Evolutionary conservation across 2,797 vertebrate genomes (phyloP).

Genomic region (Sternotherus odoratus): DNA sequence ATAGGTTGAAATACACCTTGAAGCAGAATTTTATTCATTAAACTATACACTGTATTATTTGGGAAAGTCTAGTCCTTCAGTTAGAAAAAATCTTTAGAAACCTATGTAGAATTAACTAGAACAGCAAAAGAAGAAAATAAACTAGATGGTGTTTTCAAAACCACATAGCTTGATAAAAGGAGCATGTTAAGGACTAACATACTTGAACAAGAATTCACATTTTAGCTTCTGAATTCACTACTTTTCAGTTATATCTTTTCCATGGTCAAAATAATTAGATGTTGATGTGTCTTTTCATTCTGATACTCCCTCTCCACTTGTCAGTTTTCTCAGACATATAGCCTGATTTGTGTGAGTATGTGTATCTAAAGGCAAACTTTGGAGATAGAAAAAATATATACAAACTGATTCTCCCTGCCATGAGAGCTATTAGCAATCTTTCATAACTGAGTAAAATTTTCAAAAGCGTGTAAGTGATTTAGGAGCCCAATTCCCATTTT

Average conservation of each 20-base stretch:
- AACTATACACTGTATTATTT: slow-evolving; percentile 46
- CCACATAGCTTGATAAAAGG: neutral
- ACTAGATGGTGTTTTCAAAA: slow-evolving; percentile 27
- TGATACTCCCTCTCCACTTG: neutral
- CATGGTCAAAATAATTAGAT: neutral
- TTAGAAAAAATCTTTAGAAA: slow-evolving; percentile 59
- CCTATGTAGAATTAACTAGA: neutral
- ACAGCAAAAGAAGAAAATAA: slow-evolving; percentile 45
- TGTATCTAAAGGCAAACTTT: neutral
- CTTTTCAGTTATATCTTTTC: neutral
- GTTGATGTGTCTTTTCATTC: neutral
- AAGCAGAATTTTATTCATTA: slow-evolving; percentile 67
- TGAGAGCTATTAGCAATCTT: neutral
- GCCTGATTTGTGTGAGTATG: neutral
- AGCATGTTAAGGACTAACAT: neutral
- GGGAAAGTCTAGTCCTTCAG: slow-evolving; percentile 46
- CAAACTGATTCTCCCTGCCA: neutral
- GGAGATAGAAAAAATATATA: rapidly evolving
- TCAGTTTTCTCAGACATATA: neutral
- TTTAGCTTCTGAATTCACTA: neutral
- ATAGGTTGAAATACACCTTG: slow-evolving; percentile 35
- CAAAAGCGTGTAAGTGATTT: neutral
- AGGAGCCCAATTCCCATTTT: neutral
- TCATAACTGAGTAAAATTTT: neutral
- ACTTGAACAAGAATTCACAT: neutral